Base-by-base conservation (phyloP, 64 coral and sea anemone genomes). In the Stichodactyla helianthus region DNA sequence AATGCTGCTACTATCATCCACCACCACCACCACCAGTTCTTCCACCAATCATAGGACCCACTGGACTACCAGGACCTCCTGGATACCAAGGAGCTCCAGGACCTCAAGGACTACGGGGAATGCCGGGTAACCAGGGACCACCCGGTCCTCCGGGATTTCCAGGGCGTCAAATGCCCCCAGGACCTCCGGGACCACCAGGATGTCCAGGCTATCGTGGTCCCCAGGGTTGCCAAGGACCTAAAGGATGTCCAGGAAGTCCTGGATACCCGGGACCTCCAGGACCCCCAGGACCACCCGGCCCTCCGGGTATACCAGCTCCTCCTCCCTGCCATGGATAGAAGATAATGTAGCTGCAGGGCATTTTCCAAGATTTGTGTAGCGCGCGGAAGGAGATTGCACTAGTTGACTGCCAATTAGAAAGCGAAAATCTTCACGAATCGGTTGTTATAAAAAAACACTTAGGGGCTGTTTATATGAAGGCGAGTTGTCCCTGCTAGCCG, bases 261-360 rank as follows among this genome's bases (percentile, higher is more conserved):
- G 93, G 93, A 50, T 59, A 79, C 15, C 71, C 89, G 17, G 93
- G 93, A 18, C 83, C 85, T 18, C 68, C 76, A n/a, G 93, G 93
- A 56, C 83, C 86, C n/a, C 86, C 89, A 10, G 93, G 89, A 82
- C 87, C 89, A 28, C 89, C 86, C 6, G 93, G 93, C 27, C 89
- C 89, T 26, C 74, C 80, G 23, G 93, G 93, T 11, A 71, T 85
- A 12, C 84, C 89, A 8, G 83, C 83, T 16, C 53, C n/a, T 60
- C 54, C 51, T 0, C 12, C 4, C 13, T 50, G 26, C 51, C 15
- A 31, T 31, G 68, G 68, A 13, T 74, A 31, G 23, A 74, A 74
- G 62, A 16, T 19, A 10, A 65, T 16, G 8, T 58, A 58, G 4
- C 14, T 58, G 14, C 68, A n/a, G 22, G 1, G 62, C 20, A n/a